Conservation (phyloP, 1,140 invertebrate genomes). For the Monomorium pharaonis region DNA sequence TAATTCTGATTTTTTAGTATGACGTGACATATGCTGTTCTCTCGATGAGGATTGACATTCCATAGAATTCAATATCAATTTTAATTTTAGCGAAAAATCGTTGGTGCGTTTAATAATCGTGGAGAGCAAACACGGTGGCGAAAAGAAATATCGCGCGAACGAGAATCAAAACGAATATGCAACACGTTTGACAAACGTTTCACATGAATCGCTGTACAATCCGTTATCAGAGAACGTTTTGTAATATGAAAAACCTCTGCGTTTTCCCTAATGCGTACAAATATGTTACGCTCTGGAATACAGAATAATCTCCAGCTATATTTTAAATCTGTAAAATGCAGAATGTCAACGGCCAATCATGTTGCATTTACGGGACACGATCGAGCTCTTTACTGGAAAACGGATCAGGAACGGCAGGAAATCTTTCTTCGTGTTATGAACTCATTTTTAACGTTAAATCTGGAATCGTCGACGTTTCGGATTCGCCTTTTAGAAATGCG, state of each 20-base stretch:
- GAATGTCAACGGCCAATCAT: conserved; percentile 32
- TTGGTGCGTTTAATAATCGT: conserved; percentile 44
- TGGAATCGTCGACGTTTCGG: conserved; percentile 28
- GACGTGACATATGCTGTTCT: neutral
- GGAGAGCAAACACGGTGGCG: conserved; percentile 31
- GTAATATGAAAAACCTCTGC: conserved; percentile 15
- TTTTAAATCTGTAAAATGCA: conserved; percentile 22
- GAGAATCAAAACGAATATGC: conserved; percentile 49
- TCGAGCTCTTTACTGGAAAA: conserved; percentile 10
- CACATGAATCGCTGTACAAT: conserved; percentile 43
- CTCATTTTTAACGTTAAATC: conserved; percentile 52
- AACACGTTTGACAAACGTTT: conserved; percentile 48
- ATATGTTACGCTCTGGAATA: conserved; percentile 42
- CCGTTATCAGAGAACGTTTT: conserved; percentile 49
- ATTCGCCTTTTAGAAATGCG: conserved; percentile 18
- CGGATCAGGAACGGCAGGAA: conserved; percentile 14
- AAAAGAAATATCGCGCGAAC: conserved; percentile 42
- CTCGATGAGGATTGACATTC: conserved; percentile 8
- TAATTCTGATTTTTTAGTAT: neutral
- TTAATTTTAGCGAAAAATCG: conserved; percentile 38
- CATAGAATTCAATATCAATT: conserved; percentile 37
- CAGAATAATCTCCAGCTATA: conserved; percentile 38
- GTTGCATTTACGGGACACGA: conserved; percentile 17
- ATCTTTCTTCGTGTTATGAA: conserved; percentile 9
- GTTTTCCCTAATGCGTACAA: conserved; percentile 30